phyloP scores from a whole-genome alignment of 2,888 invertebrate species.

The Protonemura montana region DNA sequence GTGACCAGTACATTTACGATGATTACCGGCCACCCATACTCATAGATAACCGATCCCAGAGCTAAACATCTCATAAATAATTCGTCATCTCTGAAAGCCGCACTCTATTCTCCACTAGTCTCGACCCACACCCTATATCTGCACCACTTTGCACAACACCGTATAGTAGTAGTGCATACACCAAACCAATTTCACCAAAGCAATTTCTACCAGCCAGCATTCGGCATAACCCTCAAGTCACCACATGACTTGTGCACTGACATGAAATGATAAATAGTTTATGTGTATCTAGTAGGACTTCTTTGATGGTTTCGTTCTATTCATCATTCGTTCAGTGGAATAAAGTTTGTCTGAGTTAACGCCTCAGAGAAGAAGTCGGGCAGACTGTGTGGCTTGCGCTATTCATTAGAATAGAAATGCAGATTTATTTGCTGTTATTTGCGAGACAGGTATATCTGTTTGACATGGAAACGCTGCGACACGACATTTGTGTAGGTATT shows the following conservation, averaged over 20 bases:
- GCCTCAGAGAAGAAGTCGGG: neutral
- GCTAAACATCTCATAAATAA: neutral
- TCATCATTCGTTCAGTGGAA: neutral
- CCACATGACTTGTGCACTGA: neutral
- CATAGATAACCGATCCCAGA: neutral
- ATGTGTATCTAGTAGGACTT: neutral
- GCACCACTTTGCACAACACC: neutral
- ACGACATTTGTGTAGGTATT: neutral
- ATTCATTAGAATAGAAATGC: neutral
- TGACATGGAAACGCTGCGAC: neutral
- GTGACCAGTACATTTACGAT: neutral
- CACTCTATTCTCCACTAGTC: neutral
- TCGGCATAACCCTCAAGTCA: neutral
- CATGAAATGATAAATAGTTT: neutral
- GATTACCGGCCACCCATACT: neutral
- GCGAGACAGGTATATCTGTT: neutral
- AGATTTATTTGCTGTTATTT: neutral
- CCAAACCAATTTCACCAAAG: neutral
- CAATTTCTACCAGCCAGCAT: neutral
- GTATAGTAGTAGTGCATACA: neutral
- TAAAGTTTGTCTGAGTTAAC: neutral
- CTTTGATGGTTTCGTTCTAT: neutral
- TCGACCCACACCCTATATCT: neutral
- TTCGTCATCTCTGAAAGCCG: constrained; percentile 7
- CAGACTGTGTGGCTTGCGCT: neutral